phyloP scores from a whole-genome alignment of 2,888 invertebrate genomes.

The Ophonus ardosiacus region DNA sequence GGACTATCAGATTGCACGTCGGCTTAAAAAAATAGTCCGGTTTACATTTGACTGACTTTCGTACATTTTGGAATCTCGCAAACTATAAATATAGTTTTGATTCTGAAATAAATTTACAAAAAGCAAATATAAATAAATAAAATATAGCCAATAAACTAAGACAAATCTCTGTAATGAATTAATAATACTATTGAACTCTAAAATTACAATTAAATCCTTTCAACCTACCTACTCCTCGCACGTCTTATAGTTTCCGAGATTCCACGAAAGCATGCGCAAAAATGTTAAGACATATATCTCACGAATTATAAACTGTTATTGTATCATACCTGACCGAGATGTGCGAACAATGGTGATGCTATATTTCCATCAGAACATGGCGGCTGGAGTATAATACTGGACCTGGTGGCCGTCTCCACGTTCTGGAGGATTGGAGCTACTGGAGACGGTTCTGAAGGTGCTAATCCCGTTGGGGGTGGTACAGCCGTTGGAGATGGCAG shows the following conservation, averaged over 20 bases:
- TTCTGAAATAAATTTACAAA: too few relatives aligned
- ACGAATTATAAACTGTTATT: not conserved
- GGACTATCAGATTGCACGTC: too few relatives aligned
- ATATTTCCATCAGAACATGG: conserved; percentile 73
- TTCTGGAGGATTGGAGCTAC: conserved; percentile 69
- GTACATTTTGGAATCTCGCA: not conserved
- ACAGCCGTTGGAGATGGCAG: too few relatives aligned
- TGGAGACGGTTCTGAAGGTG: not conserved
- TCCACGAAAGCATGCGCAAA: conserved; percentile 24
- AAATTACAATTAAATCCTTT: not conserved
- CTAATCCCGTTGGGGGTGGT: too few relatives aligned
- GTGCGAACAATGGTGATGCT: conserved; percentile 76
- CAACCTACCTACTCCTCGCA: conserved; percentile 18
- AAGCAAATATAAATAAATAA: not conserved
- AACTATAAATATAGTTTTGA: not conserved
- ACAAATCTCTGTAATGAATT: not conserved
- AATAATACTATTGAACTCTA: not conserved
- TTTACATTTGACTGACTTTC: too few relatives aligned
- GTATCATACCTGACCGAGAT: conserved; percentile 75
- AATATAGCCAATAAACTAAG: not conserved
- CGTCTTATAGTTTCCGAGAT: conserved; percentile 30
- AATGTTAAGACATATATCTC: conserved; percentile 1
- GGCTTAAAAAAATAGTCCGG: too few relatives aligned
- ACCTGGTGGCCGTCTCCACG: conserved; percentile 73
- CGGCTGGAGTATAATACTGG: conserved; percentile 79